A percentile compares a stretch with the other conserved stretches of the same genome.
phyloP scores from a whole-genome alignment of 2,113 vertebrate species.

The Grallaria varia region DNA sequence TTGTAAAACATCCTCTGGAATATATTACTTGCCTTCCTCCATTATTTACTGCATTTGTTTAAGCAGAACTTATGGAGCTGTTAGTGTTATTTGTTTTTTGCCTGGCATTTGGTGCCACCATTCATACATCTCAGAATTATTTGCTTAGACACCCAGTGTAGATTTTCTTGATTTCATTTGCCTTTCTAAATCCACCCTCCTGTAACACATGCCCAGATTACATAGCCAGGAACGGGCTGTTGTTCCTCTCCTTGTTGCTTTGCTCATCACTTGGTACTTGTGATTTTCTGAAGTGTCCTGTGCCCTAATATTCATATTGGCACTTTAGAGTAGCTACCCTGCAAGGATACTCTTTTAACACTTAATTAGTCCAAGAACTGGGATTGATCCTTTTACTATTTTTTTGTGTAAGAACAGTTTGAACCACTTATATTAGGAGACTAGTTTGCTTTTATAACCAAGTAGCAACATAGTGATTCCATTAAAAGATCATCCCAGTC shows the following conservation, averaged over 20 bases:
- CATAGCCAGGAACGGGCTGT: background rate
- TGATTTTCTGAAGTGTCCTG: background rate
- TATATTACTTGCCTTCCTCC: conserved; percentile 46
- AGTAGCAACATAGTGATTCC: background rate
- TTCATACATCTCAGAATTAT: conserved; percentile 37
- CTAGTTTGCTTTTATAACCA: conserved; percentile 17
- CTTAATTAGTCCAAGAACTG: background rate
- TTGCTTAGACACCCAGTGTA: background rate
- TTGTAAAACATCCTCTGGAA: conserved; percentile 57
- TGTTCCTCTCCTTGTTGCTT: background rate
- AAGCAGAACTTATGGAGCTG: conserved; percentile 50
- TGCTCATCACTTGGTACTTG: background rate
- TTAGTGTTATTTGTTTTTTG: conserved; percentile 55
- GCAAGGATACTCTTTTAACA: background rate
- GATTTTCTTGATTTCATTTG: conserved; percentile 27
- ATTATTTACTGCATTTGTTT: conserved; percentile 63
- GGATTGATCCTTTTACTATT: background rate
- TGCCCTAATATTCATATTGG: background rate
- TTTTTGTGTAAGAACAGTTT: background rate
- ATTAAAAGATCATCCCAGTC: background rate
- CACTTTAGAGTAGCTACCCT: background rate
- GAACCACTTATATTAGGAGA: background rate
- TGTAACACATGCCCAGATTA: background rate
- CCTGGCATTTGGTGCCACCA: conserved; percentile 46
- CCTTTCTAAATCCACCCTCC: background rate